A percentile compares a stretch with the other conserved stretches of the same genome.
phyloP scores from a whole-genome alignment of 2,888 invertebrate species.

The Sinodicranocentrus sp. region DNA sequence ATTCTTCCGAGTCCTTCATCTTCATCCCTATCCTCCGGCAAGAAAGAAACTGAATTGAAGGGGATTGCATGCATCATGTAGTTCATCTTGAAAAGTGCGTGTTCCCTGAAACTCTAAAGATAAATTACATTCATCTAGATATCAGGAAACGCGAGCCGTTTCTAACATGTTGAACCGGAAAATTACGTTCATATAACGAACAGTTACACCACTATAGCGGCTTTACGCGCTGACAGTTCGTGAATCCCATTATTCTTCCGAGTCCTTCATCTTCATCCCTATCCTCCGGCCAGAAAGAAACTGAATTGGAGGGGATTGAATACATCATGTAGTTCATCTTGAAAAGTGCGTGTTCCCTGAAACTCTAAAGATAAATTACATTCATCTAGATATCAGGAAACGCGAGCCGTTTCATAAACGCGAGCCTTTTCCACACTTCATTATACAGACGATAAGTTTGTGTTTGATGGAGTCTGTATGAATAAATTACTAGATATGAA shows the following conservation, averaged over 20 bases:
- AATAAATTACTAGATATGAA: no score
- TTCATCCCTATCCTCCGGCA: not conserved
- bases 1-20: not conserved
- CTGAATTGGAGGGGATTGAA: not conserved
- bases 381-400: no score
- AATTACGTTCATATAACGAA: not conserved
- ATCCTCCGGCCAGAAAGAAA: not conserved
- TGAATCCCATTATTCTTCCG: not conserved
- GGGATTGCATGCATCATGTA: no score
- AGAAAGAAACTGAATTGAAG: not conserved
- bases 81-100: not conserved
- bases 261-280: not conserved
- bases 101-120: not conserved
- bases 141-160: not conserved
- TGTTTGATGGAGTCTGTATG: no score
- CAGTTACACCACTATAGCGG: not conserved
- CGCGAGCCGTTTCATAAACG: no score
- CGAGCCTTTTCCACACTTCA: no score
- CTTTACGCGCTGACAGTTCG: not conserved
- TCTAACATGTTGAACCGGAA: not conserved
- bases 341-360: not conserved
- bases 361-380: no score
- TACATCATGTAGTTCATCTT: not conserved
- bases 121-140: not conserved
- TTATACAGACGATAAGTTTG: no score